Evolutionary conservation across 2,797 vertebrate species (phyloP).

Genomic region (Etheostoma perlongum): DNA sequence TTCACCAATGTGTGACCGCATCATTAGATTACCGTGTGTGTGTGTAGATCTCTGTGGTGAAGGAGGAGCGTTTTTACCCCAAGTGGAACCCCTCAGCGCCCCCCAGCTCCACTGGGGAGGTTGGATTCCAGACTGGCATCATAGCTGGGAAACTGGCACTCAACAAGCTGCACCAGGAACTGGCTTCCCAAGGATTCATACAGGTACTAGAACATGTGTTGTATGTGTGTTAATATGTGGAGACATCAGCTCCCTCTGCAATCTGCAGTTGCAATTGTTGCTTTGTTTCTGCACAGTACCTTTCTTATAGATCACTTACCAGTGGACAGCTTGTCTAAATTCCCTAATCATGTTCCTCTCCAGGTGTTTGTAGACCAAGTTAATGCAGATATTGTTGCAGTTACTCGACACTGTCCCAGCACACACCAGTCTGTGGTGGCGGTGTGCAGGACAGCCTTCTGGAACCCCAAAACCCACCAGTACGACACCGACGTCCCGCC

Average conservation of each 20-base stretch:
- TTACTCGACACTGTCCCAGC: constrained; percentile 95
- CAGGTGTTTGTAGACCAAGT: constrained; percentile 98
- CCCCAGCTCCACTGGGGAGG: constrained; percentile 78
- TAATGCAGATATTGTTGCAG: constrained; percentile 94
- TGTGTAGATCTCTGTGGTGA: constrained; percentile 94
- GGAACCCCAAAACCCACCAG: constrained; percentile 89
- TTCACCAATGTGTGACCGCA: too few species aligned
- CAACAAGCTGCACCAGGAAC: constrained; percentile 78
- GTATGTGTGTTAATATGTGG: neutral
- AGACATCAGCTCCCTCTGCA: neutral
- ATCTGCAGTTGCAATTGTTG: neutral
- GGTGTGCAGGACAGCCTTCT: constrained; percentile 94
- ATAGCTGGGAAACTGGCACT: constrained; percentile 91
- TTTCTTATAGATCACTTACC: neutral
- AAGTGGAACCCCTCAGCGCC: constrained; percentile 88
- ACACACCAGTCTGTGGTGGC: constrained; percentile 96
- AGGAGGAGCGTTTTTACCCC: constrained; percentile 93
- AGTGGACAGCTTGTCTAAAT: neutral
- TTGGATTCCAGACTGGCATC: constrained; percentile 89
- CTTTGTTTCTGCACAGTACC: neutral
- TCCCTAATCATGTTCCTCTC: neutral
- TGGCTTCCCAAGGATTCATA: constrained; percentile 74
- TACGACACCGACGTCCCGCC: constrained; percentile 90
- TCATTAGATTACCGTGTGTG: neutral
- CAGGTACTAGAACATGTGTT: constrained; percentile 52